Percentiles rank a stretch among this genome's conserved stretches.
Evolutionary conservation across 2,797 vertebrate genomes (phyloP).

Genomic region (Sciaenops ocellatus): DNA sequence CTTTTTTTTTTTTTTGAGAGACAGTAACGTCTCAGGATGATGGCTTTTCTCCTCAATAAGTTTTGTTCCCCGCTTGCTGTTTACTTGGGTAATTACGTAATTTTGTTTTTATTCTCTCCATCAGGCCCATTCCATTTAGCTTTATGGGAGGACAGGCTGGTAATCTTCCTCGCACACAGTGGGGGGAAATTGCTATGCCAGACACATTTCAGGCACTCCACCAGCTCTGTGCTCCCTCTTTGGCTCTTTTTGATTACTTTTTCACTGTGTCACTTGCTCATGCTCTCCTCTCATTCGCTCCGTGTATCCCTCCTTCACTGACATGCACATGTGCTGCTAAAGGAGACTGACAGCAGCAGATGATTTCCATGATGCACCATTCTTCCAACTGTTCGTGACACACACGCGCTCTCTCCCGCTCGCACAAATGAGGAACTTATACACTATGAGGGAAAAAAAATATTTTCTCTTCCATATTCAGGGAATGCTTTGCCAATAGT

Average conservation of each 20-base stretch:
- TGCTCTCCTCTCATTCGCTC: constrained; percentile 46
- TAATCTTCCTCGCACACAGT: constrained; percentile 71
- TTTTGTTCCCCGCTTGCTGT: constrained; percentile 58
- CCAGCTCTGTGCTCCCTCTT: constrained; percentile 64
- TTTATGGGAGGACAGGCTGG: constrained; percentile 74
- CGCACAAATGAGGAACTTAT: constrained; percentile 48
- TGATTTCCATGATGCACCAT: constrained; percentile 82
- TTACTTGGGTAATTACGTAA: constrained; percentile 74
- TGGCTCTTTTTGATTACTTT: constrained; percentile 77
- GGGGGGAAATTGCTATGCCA: constrained; percentile 76
- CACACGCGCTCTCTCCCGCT: constrained; percentile 18
- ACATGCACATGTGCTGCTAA: constrained; percentile 73
- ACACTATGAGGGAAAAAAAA: constrained; percentile 30
- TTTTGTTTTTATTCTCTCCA: constrained; percentile 74
- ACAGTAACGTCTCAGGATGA: constrained; percentile 48
- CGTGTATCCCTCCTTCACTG: constrained; percentile 49
- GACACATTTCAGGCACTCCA: constrained; percentile 74
- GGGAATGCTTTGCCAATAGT: constrained; percentile 53
- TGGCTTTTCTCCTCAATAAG: constrained; percentile 50
- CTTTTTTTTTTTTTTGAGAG: constrained; percentile 9
- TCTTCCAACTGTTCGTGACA: constrained; percentile 70
- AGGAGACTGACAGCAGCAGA: constrained; percentile 86
- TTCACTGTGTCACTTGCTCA: constrained; percentile 68
- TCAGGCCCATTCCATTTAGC: constrained; percentile 77
- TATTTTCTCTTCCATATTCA: constrained; percentile 38